phyloP scores from a whole-genome alignment of 2,113 vertebrate species.

The Eulacestoma nigropectus region DNA sequence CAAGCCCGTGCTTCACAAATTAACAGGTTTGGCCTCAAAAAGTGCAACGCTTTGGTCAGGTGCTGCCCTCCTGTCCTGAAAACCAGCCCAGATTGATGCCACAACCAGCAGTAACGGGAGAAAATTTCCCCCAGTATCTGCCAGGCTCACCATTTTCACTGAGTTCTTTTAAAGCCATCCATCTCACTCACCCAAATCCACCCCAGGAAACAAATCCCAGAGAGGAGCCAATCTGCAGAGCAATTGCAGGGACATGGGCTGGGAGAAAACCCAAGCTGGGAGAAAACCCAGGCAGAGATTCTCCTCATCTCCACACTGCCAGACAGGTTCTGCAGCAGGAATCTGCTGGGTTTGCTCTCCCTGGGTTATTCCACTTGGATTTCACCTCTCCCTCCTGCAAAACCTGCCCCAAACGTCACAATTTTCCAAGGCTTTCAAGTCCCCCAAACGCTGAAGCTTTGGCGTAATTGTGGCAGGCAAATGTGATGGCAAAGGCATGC shows the following conservation, averaged over 20 bases:
- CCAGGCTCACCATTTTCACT: slow-evolving; percentile 38
- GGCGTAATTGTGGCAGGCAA: background rate
- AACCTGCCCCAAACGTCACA: background rate
- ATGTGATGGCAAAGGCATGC: background rate
- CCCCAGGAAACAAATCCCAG: background rate
- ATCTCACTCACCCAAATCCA: slow-evolving; percentile 45
- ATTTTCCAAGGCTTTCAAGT: background rate
- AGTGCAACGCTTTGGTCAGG: background rate
- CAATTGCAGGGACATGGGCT: background rate
- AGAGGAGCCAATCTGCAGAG: background rate
- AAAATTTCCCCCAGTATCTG: slow-evolving; percentile 24
- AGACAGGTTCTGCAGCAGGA: background rate
- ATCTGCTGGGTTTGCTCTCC: background rate
- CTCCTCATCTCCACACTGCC: background rate
- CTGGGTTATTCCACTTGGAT: background rate
- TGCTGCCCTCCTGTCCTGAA: slow-evolving; percentile 15
- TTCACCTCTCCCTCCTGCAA: background rate
- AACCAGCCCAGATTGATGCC: slow-evolving; percentile 12
- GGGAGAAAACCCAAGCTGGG: background rate
- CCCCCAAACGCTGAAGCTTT: background rate
- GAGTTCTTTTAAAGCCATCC: slow-evolving; percentile 42
- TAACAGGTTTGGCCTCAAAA: background rate
- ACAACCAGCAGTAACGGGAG: background rate
- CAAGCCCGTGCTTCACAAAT: background rate
- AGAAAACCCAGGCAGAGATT: background rate